Conservation (phyloP, 2,113 vertebrate genomes). For the Microtus ochrogaster region DNA sequence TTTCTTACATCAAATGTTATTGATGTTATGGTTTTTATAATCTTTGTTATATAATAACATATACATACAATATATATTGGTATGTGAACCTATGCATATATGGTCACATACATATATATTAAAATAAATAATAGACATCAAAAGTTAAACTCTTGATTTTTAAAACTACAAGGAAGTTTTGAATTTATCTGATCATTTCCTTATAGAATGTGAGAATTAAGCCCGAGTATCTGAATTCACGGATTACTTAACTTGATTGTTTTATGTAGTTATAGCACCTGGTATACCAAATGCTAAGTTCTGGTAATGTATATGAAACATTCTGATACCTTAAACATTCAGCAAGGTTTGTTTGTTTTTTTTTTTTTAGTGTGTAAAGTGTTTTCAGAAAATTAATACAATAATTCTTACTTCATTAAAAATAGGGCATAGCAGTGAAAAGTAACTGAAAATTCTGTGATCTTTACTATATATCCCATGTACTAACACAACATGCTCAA, state of each 20-base stretch:
- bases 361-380: not conserved
- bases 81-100: not conserved
- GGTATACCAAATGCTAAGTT: not conserved
- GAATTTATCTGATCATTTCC: not conserved
- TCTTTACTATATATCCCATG: not conserved
- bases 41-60: not conserved
- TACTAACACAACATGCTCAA: not conserved
- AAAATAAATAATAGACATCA: not conserved
- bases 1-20: constrained; percentile 35
- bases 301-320: constrained; percentile 36
- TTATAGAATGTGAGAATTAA: constrained; percentile 24
- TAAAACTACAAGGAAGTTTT: constrained; percentile 21
- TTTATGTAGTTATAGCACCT: constrained; percentile 20
- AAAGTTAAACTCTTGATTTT: constrained; percentile 56
- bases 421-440: not conserved
- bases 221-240: not conserved
- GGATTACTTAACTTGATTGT: not conserved
- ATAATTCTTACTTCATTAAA: constrained; percentile 15
- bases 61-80: not conserved
- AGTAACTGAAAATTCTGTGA: constrained; percentile 43
- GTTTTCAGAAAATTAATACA: constrained; percentile 38
- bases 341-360: constrained; percentile 13
- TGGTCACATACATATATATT: not conserved
- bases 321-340: not conserved
- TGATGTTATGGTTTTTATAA: constrained; percentile 47